A percentile compares a stretch with the other conserved stretches of the same genome.
These are phyloP conservation scores for Drosophila santomea DNA, from an alignment of 1,140 invertebrate genomes.

Conservation along the genomic window DNA sequence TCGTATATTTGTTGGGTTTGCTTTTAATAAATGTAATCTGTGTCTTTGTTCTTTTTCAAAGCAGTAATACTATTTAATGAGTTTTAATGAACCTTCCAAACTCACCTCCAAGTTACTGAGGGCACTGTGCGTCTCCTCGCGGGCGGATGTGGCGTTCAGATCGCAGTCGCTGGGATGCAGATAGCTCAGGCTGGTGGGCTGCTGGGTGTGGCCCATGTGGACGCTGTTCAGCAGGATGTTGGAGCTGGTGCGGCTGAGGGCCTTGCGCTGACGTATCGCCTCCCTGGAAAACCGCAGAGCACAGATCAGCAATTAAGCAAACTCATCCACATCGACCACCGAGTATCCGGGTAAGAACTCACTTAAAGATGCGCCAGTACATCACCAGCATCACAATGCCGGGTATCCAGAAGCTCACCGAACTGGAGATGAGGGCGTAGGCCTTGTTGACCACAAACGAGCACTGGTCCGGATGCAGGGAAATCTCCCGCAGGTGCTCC, in stretches of 20 bases:
- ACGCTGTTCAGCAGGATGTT: slow-evolving; percentile 93
- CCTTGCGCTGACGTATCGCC: slow-evolving; percentile 94
- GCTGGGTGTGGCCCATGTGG: slow-evolving; percentile 91
- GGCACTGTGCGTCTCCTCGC: slow-evolving; percentile 86
- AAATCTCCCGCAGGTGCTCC: slow-evolving; percentile 89
- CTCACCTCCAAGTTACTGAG: slow-evolving; percentile 85
- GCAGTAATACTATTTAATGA: too few relatives aligned
- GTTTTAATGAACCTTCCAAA: not conserved
- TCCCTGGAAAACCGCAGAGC: slow-evolving; percentile 87
- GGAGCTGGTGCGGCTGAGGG: slow-evolving; percentile 91
- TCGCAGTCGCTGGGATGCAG: slow-evolving; percentile 88
- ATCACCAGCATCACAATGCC: slow-evolving; percentile 96
- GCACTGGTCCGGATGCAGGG: slow-evolving; percentile 91
- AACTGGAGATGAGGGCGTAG: slow-evolving; percentile 95
- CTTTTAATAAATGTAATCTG: too few relatives aligned
- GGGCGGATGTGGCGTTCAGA: slow-evolving; percentile 76
- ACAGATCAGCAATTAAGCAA: slow-evolving; percentile 25
- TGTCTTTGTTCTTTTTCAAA: too few relatives aligned
- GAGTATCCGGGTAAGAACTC: slow-evolving; percentile 79
- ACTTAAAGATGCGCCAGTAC: slow-evolving; percentile 95
- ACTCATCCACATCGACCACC: not conserved
- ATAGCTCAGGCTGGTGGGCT: slow-evolving; percentile 87
- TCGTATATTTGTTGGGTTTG: too few relatives aligned
- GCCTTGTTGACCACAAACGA: slow-evolving; percentile 94
- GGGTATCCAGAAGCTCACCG: slow-evolving; percentile 97